Evolutionary conservation across 2,888 invertebrate species (phyloP).

Genomic region (Pristionchus mayeri): DNA sequence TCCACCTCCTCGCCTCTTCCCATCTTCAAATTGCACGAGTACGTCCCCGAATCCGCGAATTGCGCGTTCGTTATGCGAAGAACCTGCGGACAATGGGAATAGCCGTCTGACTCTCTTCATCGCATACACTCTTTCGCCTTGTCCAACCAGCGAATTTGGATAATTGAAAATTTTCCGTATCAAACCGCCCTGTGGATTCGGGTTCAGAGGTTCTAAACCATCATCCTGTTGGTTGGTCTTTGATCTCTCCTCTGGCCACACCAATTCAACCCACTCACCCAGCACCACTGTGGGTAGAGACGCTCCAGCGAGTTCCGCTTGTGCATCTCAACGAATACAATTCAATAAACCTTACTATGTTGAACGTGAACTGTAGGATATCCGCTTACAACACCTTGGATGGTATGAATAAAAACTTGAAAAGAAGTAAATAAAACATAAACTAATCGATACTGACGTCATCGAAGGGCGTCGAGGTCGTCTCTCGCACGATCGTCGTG

Average conservation of each 20-base stretch:
- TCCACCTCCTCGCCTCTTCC: constrained; percentile 28
- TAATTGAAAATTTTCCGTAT: no score
- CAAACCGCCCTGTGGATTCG: no score
- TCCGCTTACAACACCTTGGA: no score
- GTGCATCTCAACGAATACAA: not conserved
- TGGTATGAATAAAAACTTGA: not conserved
- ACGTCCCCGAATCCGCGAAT: constrained; percentile 69
- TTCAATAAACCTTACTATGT: not conserved
- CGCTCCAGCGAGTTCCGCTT: not conserved
- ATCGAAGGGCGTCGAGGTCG: constrained; percentile 69
- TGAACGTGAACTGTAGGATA: no score
- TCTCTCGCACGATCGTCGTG: constrained; percentile 68
- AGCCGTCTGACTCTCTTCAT: no score
- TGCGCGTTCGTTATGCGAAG: constrained; percentile 64
- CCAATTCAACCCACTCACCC: no score
- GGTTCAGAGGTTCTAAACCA: no score
- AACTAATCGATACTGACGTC: constrained; percentile 54
- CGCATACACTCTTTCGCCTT: no score
- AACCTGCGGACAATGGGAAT: no score
- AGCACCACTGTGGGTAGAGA: constrained; percentile 41
- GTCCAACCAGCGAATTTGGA: no score
- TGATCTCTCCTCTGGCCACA: no score
- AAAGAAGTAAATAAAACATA: constrained; percentile 31
- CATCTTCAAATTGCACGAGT: constrained; percentile 66
- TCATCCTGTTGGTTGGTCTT: no score